phyloP scores from a whole-genome alignment of 2,113 vertebrate species.

The Gavia stellata region DNA sequence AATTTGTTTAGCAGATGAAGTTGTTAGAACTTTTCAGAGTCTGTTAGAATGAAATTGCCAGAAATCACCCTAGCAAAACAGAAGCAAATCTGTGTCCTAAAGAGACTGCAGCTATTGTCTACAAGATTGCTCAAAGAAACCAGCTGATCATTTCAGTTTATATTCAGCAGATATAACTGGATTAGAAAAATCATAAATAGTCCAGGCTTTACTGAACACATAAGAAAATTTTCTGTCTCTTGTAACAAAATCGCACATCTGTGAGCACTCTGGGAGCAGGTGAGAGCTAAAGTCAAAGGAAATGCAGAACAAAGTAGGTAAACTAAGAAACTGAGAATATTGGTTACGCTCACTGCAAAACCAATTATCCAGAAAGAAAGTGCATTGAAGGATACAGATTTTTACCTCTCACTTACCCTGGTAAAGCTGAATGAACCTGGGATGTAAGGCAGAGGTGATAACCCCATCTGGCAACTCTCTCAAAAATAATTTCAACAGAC shows the following conservation, averaged over 20 bases:
- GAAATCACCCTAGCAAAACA: neutral
- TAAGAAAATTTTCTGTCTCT: neutral
- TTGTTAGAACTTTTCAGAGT: neutral
- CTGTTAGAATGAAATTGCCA: neutral
- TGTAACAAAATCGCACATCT: neutral
- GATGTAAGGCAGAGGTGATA: slow-evolving; percentile 74
- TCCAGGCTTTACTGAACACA: neutral
- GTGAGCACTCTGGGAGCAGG: neutral
- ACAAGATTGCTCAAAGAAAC: neutral
- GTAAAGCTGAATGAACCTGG: slow-evolving; percentile 76
- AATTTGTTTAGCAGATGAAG: neutral
- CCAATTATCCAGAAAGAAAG: neutral
- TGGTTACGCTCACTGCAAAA: neutral
- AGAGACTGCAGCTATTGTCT: neutral
- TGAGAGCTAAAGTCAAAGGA: neutral
- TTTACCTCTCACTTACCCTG: slow-evolving; percentile 73
- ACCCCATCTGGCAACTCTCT: slow-evolving; percentile 85
- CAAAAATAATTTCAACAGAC: slow-evolving; percentile 88
- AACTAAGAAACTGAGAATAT: neutral
- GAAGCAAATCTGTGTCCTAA: neutral
- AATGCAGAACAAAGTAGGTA: neutral
- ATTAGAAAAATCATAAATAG: neutral
- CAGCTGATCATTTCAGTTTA: neutral
- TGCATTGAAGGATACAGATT: neutral
- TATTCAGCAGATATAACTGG: neutral